A percentile compares a stretch with the other conserved stretches of the same genome.
Evolutionary conservation across 2,888 invertebrate genomes (phyloP).

Genomic region (Choreutis nemorana): DNA sequence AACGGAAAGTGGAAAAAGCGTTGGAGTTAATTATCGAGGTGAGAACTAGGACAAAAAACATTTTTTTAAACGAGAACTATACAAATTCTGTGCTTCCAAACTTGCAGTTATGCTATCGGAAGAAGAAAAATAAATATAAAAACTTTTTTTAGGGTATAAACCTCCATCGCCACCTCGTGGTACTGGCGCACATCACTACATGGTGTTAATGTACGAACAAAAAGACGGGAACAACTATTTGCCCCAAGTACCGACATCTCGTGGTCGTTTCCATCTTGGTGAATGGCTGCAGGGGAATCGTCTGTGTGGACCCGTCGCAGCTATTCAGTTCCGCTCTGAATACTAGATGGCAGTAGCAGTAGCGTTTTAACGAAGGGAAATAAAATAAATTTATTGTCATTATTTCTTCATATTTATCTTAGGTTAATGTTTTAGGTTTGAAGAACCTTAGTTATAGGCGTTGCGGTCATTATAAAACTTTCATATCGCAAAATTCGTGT

Average conservation of each 20-base stretch:
- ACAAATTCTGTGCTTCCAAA: too few relatives aligned
- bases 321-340: conserved; percentile 37
- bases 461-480: too few relatives aligned
- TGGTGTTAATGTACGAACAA: conserved; percentile 49
- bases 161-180: conserved; percentile 56
- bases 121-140: neutral
- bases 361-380: neutral
- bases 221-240: conserved; percentile 50
- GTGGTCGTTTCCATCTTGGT: conserved; percentile 36
- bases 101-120: too few relatives aligned
- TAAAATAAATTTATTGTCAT: too few relatives aligned
- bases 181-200: conserved; percentile 50
- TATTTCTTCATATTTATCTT: too few relatives aligned
- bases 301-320: conserved; percentile 49
- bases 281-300: conserved; percentile 50
- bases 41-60: conserved; percentile 8
- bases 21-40: conserved; percentile 54
- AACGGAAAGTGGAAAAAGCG: conserved; percentile 42
- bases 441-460: too few relatives aligned
- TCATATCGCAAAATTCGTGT: too few relatives aligned
- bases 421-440: too few relatives aligned
- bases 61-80: too few relatives aligned
- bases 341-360: conserved; percentile 38
- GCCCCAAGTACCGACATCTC: conserved; percentile 35
- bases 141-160: conserved; percentile 34